Conservation (phyloP, 2,888 invertebrate species). For the Gerris lacustris region DNA sequence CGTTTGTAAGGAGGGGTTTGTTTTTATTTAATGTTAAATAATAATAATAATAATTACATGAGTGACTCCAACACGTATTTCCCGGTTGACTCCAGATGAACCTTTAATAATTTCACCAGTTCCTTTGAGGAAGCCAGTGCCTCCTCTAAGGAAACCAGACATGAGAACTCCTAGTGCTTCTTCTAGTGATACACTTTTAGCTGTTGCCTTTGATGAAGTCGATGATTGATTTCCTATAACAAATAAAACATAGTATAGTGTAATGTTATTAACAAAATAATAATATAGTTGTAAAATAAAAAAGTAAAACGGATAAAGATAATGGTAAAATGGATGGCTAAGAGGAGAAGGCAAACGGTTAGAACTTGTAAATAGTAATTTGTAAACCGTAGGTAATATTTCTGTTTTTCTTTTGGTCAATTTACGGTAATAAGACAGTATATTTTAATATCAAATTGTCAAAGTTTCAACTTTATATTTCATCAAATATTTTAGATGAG, state of each 20-base stretch:
- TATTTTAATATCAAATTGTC: no score
- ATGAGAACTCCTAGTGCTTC: constrained; percentile 83
- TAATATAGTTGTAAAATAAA: constrained; percentile 5
- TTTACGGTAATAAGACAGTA: no score
- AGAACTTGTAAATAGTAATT: no score
- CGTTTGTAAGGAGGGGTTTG: no score
- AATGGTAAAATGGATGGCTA: no score
- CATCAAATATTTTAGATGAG: no score
- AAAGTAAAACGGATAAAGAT: not conserved
- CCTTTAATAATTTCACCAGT: constrained; percentile 92
- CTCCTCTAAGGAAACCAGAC: constrained; percentile 87
- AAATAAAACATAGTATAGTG: not conserved
- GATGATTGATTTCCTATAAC: constrained; percentile 10
- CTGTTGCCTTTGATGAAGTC: constrained; percentile 39
- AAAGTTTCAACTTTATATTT: no score
- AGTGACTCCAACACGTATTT: constrained; percentile 93
- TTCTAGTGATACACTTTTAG: constrained; percentile 65
- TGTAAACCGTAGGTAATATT: no score
- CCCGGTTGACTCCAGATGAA: constrained; percentile 80
- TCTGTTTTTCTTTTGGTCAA: no score
- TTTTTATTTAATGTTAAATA: no score
- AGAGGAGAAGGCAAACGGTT: no score
- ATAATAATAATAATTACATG: constrained; percentile 52
- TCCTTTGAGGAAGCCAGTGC: constrained; percentile 85
- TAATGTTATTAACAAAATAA: not conserved